A percentile compares a stretch with the other conserved stretches of the same genome.
Evolutionary conservation across 2,797 vertebrate species (phyloP).

Genomic region (Pantherophis vulpinus): DNA sequence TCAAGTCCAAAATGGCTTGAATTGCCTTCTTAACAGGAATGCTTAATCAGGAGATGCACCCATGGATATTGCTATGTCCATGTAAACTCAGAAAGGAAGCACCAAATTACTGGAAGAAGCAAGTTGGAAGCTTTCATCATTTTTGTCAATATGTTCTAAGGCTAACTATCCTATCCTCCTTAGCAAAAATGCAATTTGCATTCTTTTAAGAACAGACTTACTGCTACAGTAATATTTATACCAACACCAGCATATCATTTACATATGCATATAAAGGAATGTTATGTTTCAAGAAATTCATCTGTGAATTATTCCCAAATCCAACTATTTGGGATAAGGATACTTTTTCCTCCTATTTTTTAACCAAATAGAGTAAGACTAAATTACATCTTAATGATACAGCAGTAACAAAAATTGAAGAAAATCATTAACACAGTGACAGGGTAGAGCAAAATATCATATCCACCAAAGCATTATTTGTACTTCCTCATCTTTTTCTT

Average conservation of each 20-base stretch:
- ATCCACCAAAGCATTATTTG: conserved; percentile 20
- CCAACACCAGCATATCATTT: conserved; percentile 37
- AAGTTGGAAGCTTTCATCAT: neutral
- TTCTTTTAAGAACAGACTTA: conserved; percentile 45
- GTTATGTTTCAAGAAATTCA: conserved; percentile 48
- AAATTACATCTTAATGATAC: conserved; percentile 46
- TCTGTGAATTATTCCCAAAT: conserved; percentile 32
- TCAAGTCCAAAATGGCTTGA: conserved; percentile 15
- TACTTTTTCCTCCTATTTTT: conserved; percentile 29
- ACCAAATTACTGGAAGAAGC: conserved; percentile 57
- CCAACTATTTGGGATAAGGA: conserved; percentile 37
- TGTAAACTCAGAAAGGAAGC: conserved; percentile 40
- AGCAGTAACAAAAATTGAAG: conserved; percentile 59
- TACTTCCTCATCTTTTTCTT: conserved; percentile 28
- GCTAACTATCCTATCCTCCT: conserved; percentile 46
- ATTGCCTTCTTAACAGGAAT: conserved; percentile 27
- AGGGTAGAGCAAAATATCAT: neutral
- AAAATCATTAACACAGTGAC: conserved; percentile 35
- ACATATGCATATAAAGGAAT: conserved; percentile 58
- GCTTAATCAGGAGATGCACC: conserved; percentile 1
- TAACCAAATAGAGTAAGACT: conserved; percentile 7
- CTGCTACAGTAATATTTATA: conserved; percentile 46
- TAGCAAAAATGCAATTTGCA: conserved; percentile 48
- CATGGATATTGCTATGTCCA: conserved; percentile 16
- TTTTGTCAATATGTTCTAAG: conserved; percentile 28